Base-by-base conservation (phyloP, 2,888 invertebrate species). In the Acronicta psi region DNA sequence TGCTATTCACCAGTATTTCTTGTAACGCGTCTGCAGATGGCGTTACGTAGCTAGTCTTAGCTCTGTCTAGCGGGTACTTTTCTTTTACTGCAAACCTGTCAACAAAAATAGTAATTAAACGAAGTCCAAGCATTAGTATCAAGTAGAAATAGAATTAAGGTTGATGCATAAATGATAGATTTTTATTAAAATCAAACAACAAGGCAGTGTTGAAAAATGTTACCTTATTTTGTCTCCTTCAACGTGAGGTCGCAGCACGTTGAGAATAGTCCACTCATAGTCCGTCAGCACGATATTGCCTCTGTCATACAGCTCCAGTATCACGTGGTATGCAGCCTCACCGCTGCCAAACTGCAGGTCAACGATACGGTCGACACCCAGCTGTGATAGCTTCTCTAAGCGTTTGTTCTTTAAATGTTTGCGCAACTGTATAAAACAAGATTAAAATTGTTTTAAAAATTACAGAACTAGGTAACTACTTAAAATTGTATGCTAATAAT, bases 391-490 rank as follows among this genome's bases (percentile, higher is more conserved):
- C 45, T 95, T 95, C 90, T 99, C 99, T 2, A 99, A 91, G 4
- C 99, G 96, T 86, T 99, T 98, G 89, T 99, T 99, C 84, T 98
- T 98, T 40, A 99, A 94, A 90, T 99, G 99, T 91, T 99, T 99
- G 50, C 99, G 95, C 86, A 99, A 94, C 97, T 98, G 8, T 2
- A 11, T 7, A 10, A 20, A 20, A 8, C 13, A 45, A 14, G 9
- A 34, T n/a, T 2, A 31, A 31, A 10, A 29, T 17, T 25, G 3
- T 29, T 11, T 11, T 29, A 0, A 3, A 29, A 29, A 3, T 29
- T 29, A 29, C 29, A 29, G 29, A 11, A 9, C 25, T 25, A 9
- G n/a, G n/a, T n/a, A n/a, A n/a, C n/a, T n/a, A n/a, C n/a, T n/a
- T n/a, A n/a, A n/a, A n/a, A n/a, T n/a, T n/a, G n/a, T n/a, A n/a